Conservation (phyloP, 2,113 vertebrate species). For the Trachemys scripta region DNA sequence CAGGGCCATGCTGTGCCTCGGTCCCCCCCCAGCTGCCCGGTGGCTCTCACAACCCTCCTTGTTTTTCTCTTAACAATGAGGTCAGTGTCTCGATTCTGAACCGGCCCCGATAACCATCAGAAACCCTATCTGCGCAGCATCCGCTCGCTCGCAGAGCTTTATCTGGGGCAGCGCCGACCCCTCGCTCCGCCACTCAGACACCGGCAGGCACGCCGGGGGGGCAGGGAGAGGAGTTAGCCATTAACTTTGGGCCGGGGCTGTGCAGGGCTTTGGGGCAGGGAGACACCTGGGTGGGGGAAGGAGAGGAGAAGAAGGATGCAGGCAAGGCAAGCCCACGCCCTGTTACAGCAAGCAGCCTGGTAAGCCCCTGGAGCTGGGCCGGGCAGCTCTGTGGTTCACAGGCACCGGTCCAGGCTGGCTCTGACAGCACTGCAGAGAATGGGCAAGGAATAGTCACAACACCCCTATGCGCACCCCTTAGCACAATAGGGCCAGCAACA, state of each 20-base stretch:
- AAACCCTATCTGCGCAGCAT: constrained; percentile 76
- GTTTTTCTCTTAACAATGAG: constrained; percentile 81
- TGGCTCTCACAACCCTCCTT: constrained; percentile 53
- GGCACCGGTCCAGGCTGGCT: not conserved
- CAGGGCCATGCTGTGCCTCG: not conserved
- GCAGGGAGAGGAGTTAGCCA: not conserved
- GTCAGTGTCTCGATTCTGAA: constrained; percentile 69
- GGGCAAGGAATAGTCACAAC: not conserved
- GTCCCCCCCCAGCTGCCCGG: accelerated
- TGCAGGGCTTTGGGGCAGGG: not conserved
- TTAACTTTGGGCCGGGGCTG: not conserved
- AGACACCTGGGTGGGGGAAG: not conserved
- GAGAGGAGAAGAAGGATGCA: not conserved
- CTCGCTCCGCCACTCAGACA: not conserved
- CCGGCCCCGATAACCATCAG: constrained; percentile 75
- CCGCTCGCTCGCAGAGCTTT: constrained; percentile 46
- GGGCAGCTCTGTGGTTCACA: not conserved
- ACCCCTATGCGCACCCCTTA: no score
- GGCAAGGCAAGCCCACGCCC: not conserved
- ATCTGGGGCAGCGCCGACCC: constrained; percentile 36
- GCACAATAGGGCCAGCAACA: not conserved
- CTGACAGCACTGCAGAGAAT: not conserved
- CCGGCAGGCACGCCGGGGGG: not conserved
- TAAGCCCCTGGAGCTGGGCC: not conserved
- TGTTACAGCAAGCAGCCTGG: not conserved